Evolutionary conservation across 2,113 vertebrate species (phyloP).

Genomic region (Neodon shergylaensis): DNA sequence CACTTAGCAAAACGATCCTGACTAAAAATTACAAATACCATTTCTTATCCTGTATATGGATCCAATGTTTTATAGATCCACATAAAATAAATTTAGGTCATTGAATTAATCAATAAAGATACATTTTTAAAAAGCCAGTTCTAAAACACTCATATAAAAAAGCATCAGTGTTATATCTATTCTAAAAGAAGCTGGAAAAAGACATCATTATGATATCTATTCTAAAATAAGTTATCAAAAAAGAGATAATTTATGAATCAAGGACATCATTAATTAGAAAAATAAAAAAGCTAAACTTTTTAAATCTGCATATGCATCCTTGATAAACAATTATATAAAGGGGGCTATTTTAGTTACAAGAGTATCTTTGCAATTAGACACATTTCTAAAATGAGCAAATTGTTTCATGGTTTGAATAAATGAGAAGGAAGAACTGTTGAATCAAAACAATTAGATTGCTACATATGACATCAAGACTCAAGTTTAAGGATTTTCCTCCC

Average conservation of each 20-base stretch:
- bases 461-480: background rate
- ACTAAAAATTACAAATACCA: background rate
- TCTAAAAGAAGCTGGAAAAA: no score
- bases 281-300: background rate
- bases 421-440: background rate
- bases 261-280: background rate
- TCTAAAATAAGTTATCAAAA: background rate
- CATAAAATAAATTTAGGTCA: background rate
- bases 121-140: background rate
- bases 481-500: background rate
- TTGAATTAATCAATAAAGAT: background rate
- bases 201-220: background rate
- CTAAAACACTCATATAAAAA: background rate
- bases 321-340: background rate
- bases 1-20: background rate
- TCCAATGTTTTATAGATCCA: background rate
- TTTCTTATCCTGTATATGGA: background rate
- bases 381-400: background rate
- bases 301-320: background rate
- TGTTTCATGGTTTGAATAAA: background rate
- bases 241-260: background rate
- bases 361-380: background rate
- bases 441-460: background rate
- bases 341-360: background rate
- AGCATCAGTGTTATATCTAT: no score